Conservation (phyloP, 2,113 vertebrate species). For the Ellobius talpinus region DNA sequence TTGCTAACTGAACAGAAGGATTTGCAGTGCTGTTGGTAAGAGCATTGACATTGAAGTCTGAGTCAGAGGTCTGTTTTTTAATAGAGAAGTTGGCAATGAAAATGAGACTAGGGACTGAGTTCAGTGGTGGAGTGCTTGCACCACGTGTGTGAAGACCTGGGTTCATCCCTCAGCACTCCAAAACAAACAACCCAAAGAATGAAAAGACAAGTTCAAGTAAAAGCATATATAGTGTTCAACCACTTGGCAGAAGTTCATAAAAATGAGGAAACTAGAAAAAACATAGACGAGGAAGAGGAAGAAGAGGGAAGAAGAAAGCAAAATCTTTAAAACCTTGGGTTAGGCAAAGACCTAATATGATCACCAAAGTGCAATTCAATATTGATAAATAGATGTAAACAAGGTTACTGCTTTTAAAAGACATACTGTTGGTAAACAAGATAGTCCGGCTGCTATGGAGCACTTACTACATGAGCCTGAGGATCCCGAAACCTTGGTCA, state of each 20-base stretch:
- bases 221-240: background rate
- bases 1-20: background rate
- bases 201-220: background rate
- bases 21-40: background rate
- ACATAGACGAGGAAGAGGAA: background rate
- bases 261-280: background rate
- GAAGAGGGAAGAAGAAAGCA: background rate
- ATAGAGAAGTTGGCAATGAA: background rate
- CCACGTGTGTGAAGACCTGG: background rate
- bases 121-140: background rate
- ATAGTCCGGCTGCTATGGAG: too few species aligned
- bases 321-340: background rate
- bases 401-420: background rate
- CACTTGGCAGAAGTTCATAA: background rate
- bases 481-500: background rate
- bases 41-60: background rate
- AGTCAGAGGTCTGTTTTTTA: background rate
- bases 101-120: background rate
- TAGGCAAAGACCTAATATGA: background rate
- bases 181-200: background rate
- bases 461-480: background rate
- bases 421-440: background rate
- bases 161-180: background rate
- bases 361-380: background rate
- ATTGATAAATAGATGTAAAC: background rate